phyloP scores from a whole-genome alignment of 2,797 vertebrate species.

The Sebastes trivittatus region DNA sequence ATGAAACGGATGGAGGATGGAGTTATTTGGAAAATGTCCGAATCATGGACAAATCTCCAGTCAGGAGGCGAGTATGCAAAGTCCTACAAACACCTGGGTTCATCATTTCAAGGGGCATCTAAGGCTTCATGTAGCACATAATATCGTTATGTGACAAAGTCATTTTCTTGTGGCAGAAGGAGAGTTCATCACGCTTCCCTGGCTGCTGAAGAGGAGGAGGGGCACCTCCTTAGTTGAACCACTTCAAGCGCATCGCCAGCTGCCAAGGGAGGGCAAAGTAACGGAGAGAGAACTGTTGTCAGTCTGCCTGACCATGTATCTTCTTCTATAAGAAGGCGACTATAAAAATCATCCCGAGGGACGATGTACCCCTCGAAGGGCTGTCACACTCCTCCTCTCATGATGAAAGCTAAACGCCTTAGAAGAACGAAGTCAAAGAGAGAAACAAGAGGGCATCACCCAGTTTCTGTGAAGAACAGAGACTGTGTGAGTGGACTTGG shows the following conservation, averaged over 20 bases:
- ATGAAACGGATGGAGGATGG: background rate
- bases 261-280: background rate
- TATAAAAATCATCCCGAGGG: background rate
- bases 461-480: background rate
- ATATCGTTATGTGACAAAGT: background rate
- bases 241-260: background rate
- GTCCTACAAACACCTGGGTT: background rate
- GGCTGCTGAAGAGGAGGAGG: background rate
- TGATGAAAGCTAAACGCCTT: background rate
- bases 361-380: background rate
- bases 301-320: background rate
- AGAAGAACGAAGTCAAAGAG: background rate
- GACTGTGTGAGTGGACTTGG: background rate
- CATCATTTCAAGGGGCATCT: background rate
- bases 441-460: background rate
- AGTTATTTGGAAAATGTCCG: background rate
- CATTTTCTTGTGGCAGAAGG: background rate
- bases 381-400: background rate
- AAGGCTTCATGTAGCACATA: background rate
- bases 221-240: background rate
- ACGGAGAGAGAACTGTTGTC: background rate
- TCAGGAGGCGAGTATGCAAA: background rate
- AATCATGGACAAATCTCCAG: background rate
- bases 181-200: conserved; percentile 1
- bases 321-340: background rate